A percentile compares a stretch with the other conserved stretches of the same genome.
These are phyloP conservation scores for Sesamia inferens DNA, from an alignment of 2,888 invertebrate species.

Conservation along the genomic window DNA sequence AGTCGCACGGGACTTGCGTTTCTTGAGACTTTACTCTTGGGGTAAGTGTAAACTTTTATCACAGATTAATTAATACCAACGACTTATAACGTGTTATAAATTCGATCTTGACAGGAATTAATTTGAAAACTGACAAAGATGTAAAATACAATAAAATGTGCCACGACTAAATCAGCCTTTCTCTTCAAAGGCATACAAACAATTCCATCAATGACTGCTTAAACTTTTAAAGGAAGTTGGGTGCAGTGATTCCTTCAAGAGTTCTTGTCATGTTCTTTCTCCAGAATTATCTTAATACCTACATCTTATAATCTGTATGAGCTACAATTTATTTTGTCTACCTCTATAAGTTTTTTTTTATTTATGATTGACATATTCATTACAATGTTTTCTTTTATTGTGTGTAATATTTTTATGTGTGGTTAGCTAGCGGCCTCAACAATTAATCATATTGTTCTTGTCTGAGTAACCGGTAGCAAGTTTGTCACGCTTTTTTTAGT, in stretches of 20 bases:
- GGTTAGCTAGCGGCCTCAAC: no score
- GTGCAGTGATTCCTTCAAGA: neutral
- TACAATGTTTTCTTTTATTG: no score
- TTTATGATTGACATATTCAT: neutral
- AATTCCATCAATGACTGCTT: neutral
- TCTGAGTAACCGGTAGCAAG: no score
- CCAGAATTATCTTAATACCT: neutral
- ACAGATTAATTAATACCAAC: neutral
- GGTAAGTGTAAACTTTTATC: slow-evolving; percentile 71
- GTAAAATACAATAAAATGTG: neutral
- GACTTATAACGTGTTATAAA: neutral
- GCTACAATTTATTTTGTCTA: neutral
- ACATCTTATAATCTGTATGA: no score
- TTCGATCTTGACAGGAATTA: neutral
- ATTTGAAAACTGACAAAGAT: neutral
- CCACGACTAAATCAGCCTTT: neutral
- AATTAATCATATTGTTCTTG: no score
- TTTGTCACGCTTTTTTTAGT: no score
- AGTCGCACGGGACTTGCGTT: slow-evolving; percentile 91
- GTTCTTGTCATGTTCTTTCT: neutral
- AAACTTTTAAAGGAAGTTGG: neutral
- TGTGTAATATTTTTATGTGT: no score
- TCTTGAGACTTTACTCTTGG: slow-evolving; percentile 90
- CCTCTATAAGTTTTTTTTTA: neutral
- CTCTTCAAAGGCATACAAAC: neutral